Evolutionary conservation across 64 coral and sea anemone species (phyloP), one percentile per base, ranked within the genome.

Genomic region (Astreopora myriophthalma): DNA sequence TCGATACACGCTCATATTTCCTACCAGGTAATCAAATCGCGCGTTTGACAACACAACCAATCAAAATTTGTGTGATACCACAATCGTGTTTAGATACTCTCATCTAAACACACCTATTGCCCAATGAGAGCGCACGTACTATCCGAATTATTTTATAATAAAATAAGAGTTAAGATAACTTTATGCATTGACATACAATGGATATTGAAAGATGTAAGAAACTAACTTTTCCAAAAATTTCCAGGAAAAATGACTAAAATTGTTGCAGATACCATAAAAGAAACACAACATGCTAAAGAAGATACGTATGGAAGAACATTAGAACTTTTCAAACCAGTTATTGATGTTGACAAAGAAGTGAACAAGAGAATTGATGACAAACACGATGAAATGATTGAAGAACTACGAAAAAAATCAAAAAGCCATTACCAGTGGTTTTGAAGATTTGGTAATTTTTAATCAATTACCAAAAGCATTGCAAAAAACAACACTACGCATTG

Each of bases 181-280:
- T 10, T 44, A 42, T 42, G 39, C 9, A 42, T 42, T 42, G 9
- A 42, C 9, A 48, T 90, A 90, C 42, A 91, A 80, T 25, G 89
- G 89, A 91, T 36, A 82, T 91, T 51, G 33, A 80, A 0, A 81
- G 28, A 11, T 1, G 49, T 9, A 91, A 66, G 75, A 91, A 71
- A 83, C 34, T 69, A 48, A 48, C 64, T 33, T 49, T 63, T n/a
- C 58, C 34, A 1, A 82, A 68, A 55, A 70, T 91, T 30, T 6
- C 49, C 58, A 52, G 89, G 76, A 35, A 71, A 91, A 7, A 48
- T 34, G 34, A 34, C 79, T 1, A 30, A 70, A 22, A 17, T 24
- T 25, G 63, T 83, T 3, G 14, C 33, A 10, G 35, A 82, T 5
- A 7, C 23, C n/a, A 82, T 16, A 22, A 91, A 82, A 23, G 60